These are phyloP conservation scores for Laticauda laticaudata DNA, from an alignment of 2,113 vertebrate genomes.

Conservation along the genomic window DNA sequence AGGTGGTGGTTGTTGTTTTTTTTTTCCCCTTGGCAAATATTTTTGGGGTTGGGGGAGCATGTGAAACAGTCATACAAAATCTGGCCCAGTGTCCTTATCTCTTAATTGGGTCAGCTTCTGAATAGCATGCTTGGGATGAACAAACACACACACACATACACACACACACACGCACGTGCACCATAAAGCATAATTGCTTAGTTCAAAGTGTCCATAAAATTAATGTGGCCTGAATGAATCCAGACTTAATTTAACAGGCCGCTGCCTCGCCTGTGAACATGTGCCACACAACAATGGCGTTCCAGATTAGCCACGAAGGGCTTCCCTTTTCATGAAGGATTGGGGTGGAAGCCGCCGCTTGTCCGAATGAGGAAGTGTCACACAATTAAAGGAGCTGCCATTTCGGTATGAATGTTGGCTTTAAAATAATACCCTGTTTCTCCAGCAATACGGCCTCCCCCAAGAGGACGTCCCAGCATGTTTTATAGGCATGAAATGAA, in stretches of 20 bases:
- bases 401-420: constrained; percentile 20
- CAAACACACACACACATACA: background rate
- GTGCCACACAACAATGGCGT: constrained; percentile 19
- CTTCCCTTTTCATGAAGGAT: constrained; percentile 37
- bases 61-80: constrained; percentile 18
- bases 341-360: constrained; percentile 31
- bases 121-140: constrained; percentile 27
- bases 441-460: no score
- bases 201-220: constrained; percentile 48
- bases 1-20: background rate
- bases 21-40: background rate
- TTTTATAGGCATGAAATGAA: no score
- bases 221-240: constrained; percentile 46
- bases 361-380: constrained; percentile 25
- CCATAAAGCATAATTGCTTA: constrained; percentile 33
- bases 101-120: constrained; percentile 41
- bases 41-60: background rate
- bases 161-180: background rate
- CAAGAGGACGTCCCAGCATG: no score
- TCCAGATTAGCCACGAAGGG: constrained; percentile 32
- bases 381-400: constrained; percentile 11
- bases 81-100: constrained; percentile 28
- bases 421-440: background rate
- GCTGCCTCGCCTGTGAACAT: constrained; percentile 32
- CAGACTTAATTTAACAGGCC: constrained; percentile 55